phyloP scores from a whole-genome alignment of 2,888 invertebrate genomes.

The Cotesia congregata region DNA sequence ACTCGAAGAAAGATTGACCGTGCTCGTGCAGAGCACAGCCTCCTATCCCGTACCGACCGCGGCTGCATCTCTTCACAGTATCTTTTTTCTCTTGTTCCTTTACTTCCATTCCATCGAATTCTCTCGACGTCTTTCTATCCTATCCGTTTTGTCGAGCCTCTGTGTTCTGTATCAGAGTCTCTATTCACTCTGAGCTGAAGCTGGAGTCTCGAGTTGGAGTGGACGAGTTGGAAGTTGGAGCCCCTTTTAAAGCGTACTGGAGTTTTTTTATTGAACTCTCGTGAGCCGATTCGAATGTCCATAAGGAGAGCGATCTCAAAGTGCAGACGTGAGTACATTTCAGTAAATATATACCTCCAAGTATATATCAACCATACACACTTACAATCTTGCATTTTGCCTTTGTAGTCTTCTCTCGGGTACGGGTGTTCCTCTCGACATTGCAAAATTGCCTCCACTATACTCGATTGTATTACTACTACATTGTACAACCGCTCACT shows the following conservation, averaged over 20 bases:
- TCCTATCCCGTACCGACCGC: not conserved
- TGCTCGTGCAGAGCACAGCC: not conserved
- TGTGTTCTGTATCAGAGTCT: slow-evolving; percentile 3
- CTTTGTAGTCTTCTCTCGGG: slow-evolving; percentile 24
- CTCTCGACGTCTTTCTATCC: not conserved
- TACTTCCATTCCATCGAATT: not conserved
- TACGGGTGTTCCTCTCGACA: slow-evolving; percentile 10
- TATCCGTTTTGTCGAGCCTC: slow-evolving; percentile 1
- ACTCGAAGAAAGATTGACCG: not conserved
- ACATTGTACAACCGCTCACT: not conserved
- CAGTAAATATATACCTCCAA: not conserved
- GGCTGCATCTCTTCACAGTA: not conserved
- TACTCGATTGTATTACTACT: slow-evolving; percentile 16
- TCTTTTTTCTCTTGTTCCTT: not conserved
- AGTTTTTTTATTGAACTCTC: slow-evolving; percentile 32
- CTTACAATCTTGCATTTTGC: not conserved
- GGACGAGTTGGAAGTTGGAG: slow-evolving; percentile 22
- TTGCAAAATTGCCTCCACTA: slow-evolving; percentile 19
- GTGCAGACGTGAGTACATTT: slow-evolving; percentile 33
- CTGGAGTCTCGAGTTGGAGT: slow-evolving; percentile 7
- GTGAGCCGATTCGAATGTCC: slow-evolving; percentile 49
- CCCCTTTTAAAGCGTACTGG: slow-evolving; percentile 36
- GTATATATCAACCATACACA: slow-evolving; percentile 5
- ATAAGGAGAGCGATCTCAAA: slow-evolving; percentile 50
- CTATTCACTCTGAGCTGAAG: slow-evolving; percentile 3